phyloP scores from a whole-genome alignment of 2,113 vertebrate genomes.

The Cyrtonyx montezumae region DNA sequence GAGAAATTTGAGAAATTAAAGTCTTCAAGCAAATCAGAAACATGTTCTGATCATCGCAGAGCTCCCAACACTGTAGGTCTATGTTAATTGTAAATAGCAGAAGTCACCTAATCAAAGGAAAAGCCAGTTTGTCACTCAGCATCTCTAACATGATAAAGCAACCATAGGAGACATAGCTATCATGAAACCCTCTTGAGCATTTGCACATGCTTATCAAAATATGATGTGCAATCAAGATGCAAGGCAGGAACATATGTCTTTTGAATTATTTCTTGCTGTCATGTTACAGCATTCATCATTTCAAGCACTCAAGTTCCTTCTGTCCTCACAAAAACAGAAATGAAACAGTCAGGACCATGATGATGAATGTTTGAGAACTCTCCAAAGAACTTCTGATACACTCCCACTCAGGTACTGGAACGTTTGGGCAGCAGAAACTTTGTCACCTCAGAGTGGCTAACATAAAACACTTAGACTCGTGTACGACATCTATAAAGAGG shows the following conservation, averaged over 20 bases:
- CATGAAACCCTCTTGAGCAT: background rate
- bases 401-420: background rate
- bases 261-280: background rate
- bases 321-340: background rate
- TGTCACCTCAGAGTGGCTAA: background rate
- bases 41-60: background rate
- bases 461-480: background rate
- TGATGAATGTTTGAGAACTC: background rate
- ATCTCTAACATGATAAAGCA: background rate
- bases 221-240: background rate
- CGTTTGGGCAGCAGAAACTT: background rate
- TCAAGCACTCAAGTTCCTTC: background rate
- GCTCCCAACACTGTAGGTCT: background rate
- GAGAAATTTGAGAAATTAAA: background rate
- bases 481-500: background rate
- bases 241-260: background rate
- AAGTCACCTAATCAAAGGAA: background rate
- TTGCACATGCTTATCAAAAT: background rate
- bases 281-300: background rate
- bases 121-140: background rate
- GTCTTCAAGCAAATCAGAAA: background rate
- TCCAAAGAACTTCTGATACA: rapidly evolving
- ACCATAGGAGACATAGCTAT: background rate
- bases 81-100: background rate
- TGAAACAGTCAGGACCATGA: background rate